Base-by-base conservation (phyloP, 1,140 invertebrate genomes). In the Orchestia grillus region DNA sequence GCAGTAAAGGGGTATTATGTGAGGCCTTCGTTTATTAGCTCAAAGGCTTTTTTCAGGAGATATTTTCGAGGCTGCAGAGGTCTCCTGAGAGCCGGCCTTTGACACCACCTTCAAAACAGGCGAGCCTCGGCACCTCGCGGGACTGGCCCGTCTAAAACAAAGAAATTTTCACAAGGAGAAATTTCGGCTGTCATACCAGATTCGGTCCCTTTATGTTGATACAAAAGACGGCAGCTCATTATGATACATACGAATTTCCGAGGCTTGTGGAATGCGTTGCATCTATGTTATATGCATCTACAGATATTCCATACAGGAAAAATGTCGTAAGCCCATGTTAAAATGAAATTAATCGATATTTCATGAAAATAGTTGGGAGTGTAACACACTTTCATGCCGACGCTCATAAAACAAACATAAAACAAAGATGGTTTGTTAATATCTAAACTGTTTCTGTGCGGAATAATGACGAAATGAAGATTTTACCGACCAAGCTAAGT, bases 21-120 rank as follows among this genome's bases (percentile, higher is more conserved):
- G 92, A 45, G 92, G 92, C 44, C 92, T 44, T 94, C 92, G 92
- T 94, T 94, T 94, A 94, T 94, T 94, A 94, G 92, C 44, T 94
- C 92, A 94, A 94, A 94, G 92, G 44, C 43, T 94, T 44, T 94
- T 94, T 94, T 94, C 92, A n/a, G 44, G 44, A 40, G 92, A 94
- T 94, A 94, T 94, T 94, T 94, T 94, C 41, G 43, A 44, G 92
- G 43, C 36, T 40, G 43, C 92, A 44, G 41, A 44, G 92, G 43
- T 47, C 92, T 47, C 44, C 43, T 0, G 92, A 47, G 44, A 47
- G 43, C 92, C 92, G 92, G 36, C 44, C 92, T 94, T 94, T 94
- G 92, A 94, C 92, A 94, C 92, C 44, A 45, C 92, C 92, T 94
- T 94, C 92, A 94, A 94, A 94, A 94, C 92, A 94, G 40, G 92